Conservation (phyloP, 2,797 vertebrate genomes). For the Cynopterus sphinx region DNA sequence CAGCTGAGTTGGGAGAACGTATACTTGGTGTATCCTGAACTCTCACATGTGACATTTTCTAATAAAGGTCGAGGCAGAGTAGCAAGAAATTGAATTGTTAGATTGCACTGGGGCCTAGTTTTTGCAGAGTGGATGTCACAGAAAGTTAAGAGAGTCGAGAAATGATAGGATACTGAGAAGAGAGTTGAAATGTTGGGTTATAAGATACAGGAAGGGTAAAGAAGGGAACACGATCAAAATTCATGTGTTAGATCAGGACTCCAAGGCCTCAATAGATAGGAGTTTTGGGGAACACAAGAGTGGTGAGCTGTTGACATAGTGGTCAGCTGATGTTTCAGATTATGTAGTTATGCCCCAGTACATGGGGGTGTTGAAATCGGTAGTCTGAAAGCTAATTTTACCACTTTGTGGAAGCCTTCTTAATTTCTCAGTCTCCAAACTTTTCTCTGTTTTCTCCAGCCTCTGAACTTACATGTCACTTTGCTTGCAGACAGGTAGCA, state of each 20-base stretch:
- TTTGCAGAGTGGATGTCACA: not conserved
- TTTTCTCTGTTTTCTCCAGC: not conserved
- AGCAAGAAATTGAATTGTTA: not conserved
- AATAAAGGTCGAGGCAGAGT: not conserved
- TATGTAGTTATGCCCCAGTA: not conserved
- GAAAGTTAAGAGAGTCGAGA: not conserved
- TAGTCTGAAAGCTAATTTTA: not conserved
- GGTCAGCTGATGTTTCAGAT: not conserved
- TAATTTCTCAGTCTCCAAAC: not conserved
- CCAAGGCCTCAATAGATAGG: not conserved
- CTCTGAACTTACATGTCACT: not conserved
- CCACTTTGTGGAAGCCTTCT: not conserved
- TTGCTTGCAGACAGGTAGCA: not conserved
- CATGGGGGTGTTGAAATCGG: not conserved
- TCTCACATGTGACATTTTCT: slow-evolving; percentile 1
- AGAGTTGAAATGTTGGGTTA: not conserved
- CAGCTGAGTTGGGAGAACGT: not conserved
- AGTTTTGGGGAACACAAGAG: not conserved
- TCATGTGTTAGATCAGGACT: not conserved
- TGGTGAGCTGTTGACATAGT: not conserved
- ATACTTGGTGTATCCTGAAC: not conserved
- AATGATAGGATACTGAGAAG: not conserved
- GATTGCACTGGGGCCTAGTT: not conserved
- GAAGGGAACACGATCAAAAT: not conserved
- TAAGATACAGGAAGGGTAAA: not conserved